Evolutionary conservation across 2,888 invertebrate species (phyloP), one percentile per base, ranked within the genome.

Genomic region (Cataglyphis livida): DNA sequence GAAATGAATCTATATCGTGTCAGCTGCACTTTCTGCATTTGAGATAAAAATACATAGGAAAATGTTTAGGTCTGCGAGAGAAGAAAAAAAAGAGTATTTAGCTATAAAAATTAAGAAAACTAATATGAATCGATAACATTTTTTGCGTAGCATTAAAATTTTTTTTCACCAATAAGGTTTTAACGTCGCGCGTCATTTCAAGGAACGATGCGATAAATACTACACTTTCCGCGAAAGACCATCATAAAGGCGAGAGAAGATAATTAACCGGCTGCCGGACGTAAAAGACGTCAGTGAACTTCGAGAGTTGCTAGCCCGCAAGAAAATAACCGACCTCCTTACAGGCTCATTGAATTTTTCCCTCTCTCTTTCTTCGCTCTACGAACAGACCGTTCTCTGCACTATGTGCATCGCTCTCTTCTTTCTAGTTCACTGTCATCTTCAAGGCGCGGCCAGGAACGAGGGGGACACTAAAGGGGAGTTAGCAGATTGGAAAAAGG

Each of bases 301-400:
- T 90, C 88, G 91, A 90, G 90, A 90, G 86, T 89, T 89, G 87
- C 89, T 90, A 87, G 88, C 85, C 85, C 70, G 84, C 88, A 86
- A 90, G 90, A 89, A 84, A 82, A 85, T 82, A 83, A 86, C 84
- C 87, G 86, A 91, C 88, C 88, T 89, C 89, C 91, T 91, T 91
- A 90, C 90, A 85, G 83, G 87, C 88, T 90, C 90, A 89, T 91
- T 91, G 88, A 89, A 90, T 88, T 91, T 90, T 90, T 89, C 90
- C 89, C 90, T 89, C 89, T 88, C 90, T 70, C 59, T 44, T 44
- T 70, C 59, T 35, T 44, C 38, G 54, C 64, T 90, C 75, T 85
- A 51, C 82, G 84, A 83, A 83, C 83, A 85, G 84, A 61, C 71
- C 44, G n/a, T 41, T 65, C 51, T 51, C n/a, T 7, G n/a, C 51